Percentiles rank a stretch among this genome's conserved stretches.
These are phyloP conservation scores for Oxystoma pomonae DNA, from an alignment of 2,888 invertebrate genomes.

Conservation along the genomic window DNA sequence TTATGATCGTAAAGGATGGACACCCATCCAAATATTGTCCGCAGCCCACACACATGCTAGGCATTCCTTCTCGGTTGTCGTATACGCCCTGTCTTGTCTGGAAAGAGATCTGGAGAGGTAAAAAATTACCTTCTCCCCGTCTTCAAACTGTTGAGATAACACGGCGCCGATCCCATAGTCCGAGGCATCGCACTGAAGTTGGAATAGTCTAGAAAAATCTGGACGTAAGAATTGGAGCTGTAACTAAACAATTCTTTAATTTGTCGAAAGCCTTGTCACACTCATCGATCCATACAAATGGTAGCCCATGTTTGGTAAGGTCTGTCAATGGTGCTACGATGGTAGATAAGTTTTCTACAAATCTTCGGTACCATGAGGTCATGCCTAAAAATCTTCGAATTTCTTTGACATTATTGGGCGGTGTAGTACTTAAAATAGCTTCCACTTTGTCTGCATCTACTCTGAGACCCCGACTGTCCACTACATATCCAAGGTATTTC, in stretches of 20 bases:
- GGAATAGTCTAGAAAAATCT: conserved; percentile 16
- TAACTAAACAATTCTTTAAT: conserved; percentile 12
- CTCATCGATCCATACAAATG: conserved; percentile 11
- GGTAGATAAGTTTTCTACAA: conserved; percentile 16
- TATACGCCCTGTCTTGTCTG: neutral
- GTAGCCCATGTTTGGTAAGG: conserved; percentile 14
- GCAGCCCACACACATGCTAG: neutral
- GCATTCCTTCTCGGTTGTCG: neutral
- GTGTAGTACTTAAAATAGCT: too few species aligned
- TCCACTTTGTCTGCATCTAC: too few species aligned
- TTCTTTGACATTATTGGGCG: conserved; percentile 16
- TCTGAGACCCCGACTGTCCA: too few species aligned
- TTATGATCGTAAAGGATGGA: too few species aligned
- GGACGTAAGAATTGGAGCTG: neutral
- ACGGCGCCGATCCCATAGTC: conserved; percentile 22
- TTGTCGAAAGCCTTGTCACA: conserved; percentile 17
- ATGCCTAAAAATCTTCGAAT: conserved; percentile 27
- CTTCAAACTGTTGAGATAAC: conserved; percentile 17
- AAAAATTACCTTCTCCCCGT: conserved; percentile 13
- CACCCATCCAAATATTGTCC: too few species aligned
- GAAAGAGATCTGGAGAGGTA: neutral
- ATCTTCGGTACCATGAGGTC: conserved; percentile 21
- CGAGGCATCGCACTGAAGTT: conserved; percentile 24
- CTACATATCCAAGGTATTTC: too few species aligned
- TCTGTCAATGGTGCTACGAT: neutral